A percentile compares a stretch with the other conserved stretches of the same genome.
These are phyloP conservation scores for Chrysaora quinquecirrha DNA, from an alignment of 30 jellyfish, hydroid and myxozoan genomes.

Conservation along the genomic window DNA sequence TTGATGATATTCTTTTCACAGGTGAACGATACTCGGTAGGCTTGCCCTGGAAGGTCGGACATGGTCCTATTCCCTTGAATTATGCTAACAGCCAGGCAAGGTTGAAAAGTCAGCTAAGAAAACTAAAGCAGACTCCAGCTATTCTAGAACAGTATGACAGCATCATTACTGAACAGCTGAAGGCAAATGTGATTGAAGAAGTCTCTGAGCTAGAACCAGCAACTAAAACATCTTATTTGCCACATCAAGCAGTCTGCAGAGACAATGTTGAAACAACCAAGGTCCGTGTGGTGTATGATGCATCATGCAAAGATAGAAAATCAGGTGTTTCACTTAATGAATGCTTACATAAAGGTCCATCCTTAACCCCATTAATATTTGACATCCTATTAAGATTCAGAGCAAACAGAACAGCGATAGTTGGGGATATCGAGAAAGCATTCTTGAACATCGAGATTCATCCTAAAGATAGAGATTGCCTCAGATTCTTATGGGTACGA, in stretches of 20 bases:
- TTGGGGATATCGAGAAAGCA: slow-evolving; percentile 37
- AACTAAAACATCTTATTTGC: slow-evolving; percentile 17
- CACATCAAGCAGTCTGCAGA: slow-evolving; percentile 50
- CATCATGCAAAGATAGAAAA: slow-evolving; percentile 5
- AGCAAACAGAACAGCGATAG: slow-evolving; percentile 8
- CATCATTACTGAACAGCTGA: slow-evolving; percentile 17
- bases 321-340: slow-evolving; percentile 17
- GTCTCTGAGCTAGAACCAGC: slow-evolving; percentile 23
- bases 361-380: slow-evolving; percentile 7
- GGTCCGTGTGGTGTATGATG: slow-evolving; percentile 36
- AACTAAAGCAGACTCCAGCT: no score
- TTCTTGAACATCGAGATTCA: slow-evolving; percentile 18
- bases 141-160: neutral
- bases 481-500: slow-evolving; percentile 13
- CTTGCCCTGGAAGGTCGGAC: slow-evolving; percentile 36
- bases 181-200: slow-evolving; percentile 16
- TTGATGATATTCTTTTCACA: slow-evolving; percentile 27
- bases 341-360: slow-evolving; percentile 35
- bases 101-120: slow-evolving; percentile 25
- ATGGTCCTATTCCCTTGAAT: slow-evolving; percentile 13
- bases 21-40: slow-evolving; percentile 45
- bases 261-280: slow-evolving; percentile 30
- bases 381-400: slow-evolving; percentile 10
- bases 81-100: slow-evolving; percentile 26
- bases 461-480: slow-evolving; percentile 36